These are phyloP conservation scores for Shargacucullia verbasci DNA, from an alignment of 2,888 invertebrate genomes.

Conservation along the genomic window DNA sequence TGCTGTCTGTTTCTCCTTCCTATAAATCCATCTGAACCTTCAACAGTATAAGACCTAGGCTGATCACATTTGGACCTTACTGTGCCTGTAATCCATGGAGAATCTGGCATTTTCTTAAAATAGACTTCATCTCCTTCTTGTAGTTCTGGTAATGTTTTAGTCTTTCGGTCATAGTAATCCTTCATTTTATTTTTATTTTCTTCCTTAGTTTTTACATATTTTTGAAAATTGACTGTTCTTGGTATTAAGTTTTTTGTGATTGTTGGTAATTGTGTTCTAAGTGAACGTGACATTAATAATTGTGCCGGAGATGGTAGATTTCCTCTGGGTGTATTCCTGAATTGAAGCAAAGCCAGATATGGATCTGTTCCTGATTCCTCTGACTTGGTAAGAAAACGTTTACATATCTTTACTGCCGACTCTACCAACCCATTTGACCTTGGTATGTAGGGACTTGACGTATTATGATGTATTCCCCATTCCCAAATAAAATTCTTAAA, in stretches of 20 bases:
- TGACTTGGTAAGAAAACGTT: background rate
- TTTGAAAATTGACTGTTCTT: background rate
- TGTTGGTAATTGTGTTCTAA: background rate
- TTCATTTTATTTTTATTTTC: background rate
- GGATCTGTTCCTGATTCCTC: background rate
- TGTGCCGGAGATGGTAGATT: background rate
- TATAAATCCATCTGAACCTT: background rate
- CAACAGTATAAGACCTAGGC: background rate
- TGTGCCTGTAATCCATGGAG: constrained; percentile 1
- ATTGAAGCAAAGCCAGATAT: background rate
- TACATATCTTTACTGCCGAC: background rate
- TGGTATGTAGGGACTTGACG: background rate
- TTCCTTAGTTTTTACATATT: background rate
- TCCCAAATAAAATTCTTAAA: background rate
- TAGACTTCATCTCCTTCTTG: constrained; percentile 2
- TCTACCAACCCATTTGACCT: background rate
- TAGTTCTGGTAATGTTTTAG: constrained; percentile 3
- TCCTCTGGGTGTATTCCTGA: background rate
- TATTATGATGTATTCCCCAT: background rate
- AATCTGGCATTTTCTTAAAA: constrained; percentile 5
- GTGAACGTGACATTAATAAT: constrained; percentile 1
- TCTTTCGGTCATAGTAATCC: background rate
- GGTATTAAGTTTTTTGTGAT: background rate
- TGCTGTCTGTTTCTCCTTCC: background rate
- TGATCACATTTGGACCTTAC: background rate